These are phyloP conservation scores for Acrobasis repandana DNA, from an alignment of 2,888 invertebrate genomes.

Conservation along the genomic window DNA sequence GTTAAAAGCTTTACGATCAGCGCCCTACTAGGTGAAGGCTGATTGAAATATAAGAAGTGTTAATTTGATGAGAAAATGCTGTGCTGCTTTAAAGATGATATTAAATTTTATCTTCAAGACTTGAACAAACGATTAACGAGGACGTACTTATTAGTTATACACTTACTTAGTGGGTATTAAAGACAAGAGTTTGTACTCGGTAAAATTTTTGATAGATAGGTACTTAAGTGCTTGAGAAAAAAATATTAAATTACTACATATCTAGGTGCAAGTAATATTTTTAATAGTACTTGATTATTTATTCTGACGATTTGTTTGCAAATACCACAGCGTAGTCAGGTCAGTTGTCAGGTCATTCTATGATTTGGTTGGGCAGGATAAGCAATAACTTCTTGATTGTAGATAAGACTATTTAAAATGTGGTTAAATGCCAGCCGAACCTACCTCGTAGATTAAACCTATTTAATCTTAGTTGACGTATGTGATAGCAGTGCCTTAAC, in stretches of 20 bases:
- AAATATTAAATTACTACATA: too few relatives aligned
- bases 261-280: too few relatives aligned
- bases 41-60: conserved; percentile 31
- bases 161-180: too few relatives aligned
- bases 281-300: too few relatives aligned
- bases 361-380: conserved; percentile 36
- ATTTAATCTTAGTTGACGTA: conserved; percentile 10
- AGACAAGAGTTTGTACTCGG: too few relatives aligned
- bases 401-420: conserved; percentile 10
- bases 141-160: too few relatives aligned
- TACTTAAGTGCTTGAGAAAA: too few relatives aligned
- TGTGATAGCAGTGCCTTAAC: conserved; percentile 23
- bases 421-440: background rate
- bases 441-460: conserved; percentile 21
- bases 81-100: background rate
- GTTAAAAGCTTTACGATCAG: conserved; percentile 77
- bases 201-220: too few relatives aligned
- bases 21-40: conserved; percentile 76
- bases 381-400: conserved; percentile 42
- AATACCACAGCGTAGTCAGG: background rate
- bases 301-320: too few relatives aligned
- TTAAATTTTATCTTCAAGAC: too few relatives aligned
- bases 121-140: too few relatives aligned
- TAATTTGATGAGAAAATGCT: background rate
- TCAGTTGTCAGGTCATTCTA: too few relatives aligned